Evolutionary conservation across 2,113 vertebrate genomes (phyloP).

Genomic region (Columba livia): DNA sequence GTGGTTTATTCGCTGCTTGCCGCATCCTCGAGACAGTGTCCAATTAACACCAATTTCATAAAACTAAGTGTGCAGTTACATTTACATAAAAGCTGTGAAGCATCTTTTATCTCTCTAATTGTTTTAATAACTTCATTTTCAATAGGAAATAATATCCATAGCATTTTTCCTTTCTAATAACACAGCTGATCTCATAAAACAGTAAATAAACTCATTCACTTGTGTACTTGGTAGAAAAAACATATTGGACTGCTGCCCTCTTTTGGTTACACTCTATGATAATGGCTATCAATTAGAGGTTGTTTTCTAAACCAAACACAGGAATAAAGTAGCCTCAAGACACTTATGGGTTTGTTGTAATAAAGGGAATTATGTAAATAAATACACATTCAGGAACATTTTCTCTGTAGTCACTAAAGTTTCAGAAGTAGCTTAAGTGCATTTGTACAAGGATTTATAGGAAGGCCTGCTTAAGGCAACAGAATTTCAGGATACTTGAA

Average conservation of each 20-base stretch:
- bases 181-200: neutral
- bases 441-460: neutral
- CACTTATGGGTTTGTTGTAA: neutral
- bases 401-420: neutral
- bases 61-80: neutral
- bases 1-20: neutral
- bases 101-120: neutral
- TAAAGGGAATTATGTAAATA: neutral
- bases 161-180: neutral
- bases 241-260: slow-evolving; percentile 7
- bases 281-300: neutral
- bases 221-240: neutral
- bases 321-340: slow-evolving; percentile 2
- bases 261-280: neutral
- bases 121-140: neutral
- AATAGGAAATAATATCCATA: neutral
- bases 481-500: neutral
- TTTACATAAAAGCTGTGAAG: neutral
- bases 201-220: neutral
- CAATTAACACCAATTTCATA: neutral
- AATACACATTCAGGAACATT: neutral
- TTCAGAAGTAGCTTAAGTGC: neutral
- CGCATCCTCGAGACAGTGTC: neutral
- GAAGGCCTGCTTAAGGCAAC: neutral
- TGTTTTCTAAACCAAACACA: slow-evolving; percentile 24